A percentile compares a stretch with the other conserved stretches of the same genome.
These are phyloP conservation scores for Drymodes brunneopygia DNA, from an alignment of 2,113 vertebrate species.

Conservation along the genomic window DNA sequence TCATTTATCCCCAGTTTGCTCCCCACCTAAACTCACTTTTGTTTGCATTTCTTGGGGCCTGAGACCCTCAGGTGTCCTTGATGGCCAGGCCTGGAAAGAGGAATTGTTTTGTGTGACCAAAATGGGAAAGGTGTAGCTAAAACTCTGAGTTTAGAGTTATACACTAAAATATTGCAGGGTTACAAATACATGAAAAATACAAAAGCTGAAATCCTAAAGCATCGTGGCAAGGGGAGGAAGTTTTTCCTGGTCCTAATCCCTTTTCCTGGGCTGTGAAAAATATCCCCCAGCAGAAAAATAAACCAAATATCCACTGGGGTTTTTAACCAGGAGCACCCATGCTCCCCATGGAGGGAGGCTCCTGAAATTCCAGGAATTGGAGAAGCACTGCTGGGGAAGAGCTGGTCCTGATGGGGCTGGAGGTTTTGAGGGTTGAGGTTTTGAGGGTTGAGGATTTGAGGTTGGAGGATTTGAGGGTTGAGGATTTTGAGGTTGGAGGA, in stretches of 20 bases:
- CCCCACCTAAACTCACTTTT: fast-evolving
- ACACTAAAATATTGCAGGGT: background rate
- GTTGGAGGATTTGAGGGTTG: no score
- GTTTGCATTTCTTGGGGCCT: fast-evolving
- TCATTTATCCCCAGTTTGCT: background rate
- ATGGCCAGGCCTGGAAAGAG: background rate
- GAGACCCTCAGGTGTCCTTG: background rate
- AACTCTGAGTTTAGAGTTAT: fast-evolving
- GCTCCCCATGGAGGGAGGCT: fast-evolving
- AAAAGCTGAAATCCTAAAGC: background rate
- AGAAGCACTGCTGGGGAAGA: background rate
- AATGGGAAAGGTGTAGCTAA: background rate
- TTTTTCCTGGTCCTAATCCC: background rate
- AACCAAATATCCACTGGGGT: background rate
- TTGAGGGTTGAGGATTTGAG: no score
- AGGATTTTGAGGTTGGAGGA: no score
- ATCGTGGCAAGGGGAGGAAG: background rate
- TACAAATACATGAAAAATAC: background rate
- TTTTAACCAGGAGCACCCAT: background rate
- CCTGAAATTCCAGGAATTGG: background rate
- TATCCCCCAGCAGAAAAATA: background rate
- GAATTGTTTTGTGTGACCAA: background rate
- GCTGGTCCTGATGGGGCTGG: background rate
- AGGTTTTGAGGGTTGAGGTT: background rate
- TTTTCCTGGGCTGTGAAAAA: background rate